Evolutionary conservation across 2,113 vertebrate genomes (phyloP).

Genomic region (Ptilorrhoa leucosticta): DNA sequence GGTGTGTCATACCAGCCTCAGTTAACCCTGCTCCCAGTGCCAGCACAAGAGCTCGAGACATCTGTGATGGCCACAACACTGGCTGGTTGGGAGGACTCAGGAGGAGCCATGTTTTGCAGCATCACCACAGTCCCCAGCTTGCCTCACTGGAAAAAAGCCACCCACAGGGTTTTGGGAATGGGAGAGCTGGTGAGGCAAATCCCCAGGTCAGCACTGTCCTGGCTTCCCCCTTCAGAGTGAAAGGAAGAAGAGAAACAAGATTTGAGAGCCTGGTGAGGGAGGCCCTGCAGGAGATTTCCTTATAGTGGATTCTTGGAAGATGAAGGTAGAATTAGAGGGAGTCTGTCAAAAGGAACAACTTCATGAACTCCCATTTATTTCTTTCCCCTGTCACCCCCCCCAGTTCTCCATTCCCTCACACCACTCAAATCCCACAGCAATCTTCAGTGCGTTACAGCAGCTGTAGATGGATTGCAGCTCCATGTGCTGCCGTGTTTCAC

Average conservation of each 20-base stretch:
- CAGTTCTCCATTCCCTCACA: neutral
- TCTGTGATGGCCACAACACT: neutral
- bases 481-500: neutral
- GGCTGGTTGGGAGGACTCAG: neutral
- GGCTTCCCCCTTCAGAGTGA: neutral
- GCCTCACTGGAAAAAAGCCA: neutral
- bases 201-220: neutral
- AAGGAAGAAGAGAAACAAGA: neutral
- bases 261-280: neutral
- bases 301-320: neutral
- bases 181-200: neutral
- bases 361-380: neutral
- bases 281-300: neutral
- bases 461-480: neutral
- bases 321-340: neutral
- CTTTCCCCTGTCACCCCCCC: neutral
- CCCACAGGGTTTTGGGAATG: neutral
- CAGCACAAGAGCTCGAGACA: fast-evolving
- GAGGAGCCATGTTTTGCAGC: neutral
- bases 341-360: neutral
- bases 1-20: neutral
- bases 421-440: neutral
- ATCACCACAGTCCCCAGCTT: neutral
- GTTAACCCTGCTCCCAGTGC: neutral
- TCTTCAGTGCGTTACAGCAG: neutral